These are phyloP conservation scores for Nemotelus nigrinus DNA, from an alignment of 2,888 invertebrate species.

Conservation along the genomic window DNA sequence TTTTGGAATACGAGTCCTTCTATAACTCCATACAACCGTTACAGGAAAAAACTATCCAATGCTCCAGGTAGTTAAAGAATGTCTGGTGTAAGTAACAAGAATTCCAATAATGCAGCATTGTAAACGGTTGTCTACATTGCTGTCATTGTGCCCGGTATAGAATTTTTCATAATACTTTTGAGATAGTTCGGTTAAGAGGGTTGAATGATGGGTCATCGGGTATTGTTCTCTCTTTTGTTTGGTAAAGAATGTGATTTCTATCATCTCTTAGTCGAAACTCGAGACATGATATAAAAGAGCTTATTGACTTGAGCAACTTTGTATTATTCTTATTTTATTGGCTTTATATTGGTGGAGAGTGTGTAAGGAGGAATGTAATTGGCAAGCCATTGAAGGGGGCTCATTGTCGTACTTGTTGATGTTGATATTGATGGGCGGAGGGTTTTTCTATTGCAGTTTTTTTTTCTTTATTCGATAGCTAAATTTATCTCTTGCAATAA, in stretches of 20 bases:
- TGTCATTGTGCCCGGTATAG: slow-evolving; percentile 5
- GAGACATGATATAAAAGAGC: neutral
- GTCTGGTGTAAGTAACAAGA: slow-evolving; percentile 48
- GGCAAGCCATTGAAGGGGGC: no score
- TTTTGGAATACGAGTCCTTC: neutral
- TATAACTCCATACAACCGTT: neutral
- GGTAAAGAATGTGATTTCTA: neutral
- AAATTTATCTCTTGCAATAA: no score
- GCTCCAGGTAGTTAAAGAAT: slow-evolving; percentile 48
- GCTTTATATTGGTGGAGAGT: neutral
- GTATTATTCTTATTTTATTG: neutral
- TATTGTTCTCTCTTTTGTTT: neutral
- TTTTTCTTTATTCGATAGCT: no score
- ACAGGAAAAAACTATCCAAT: slow-evolving; percentile 34
- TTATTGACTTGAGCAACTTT: neutral
- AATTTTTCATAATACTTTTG: slow-evolving; percentile 1
- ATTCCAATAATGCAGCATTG: slow-evolving; percentile 46
- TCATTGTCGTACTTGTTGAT: no score
- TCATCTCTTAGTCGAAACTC: neutral
- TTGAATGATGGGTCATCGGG: neutral
- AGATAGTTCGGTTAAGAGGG: neutral
- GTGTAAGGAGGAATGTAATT: no score
- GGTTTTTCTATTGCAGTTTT: no score
- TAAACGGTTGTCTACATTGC: slow-evolving; percentile 36
- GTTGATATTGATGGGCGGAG: no score